phyloP scores from a whole-genome alignment of 2,797 vertebrate species.

The Ficedula albicollis region DNA sequence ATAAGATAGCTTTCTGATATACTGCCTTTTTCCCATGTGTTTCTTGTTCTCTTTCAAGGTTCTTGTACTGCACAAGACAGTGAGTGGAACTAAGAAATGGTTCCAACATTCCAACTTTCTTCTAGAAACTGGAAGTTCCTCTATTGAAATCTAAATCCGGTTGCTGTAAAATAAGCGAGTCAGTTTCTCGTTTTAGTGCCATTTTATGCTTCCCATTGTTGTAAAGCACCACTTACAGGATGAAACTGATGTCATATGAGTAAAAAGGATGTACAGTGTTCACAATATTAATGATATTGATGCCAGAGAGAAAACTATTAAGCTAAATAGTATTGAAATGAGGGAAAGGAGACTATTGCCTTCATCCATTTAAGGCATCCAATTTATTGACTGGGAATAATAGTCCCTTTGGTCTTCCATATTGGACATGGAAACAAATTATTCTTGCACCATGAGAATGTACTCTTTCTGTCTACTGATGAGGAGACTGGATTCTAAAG shows the following conservation, averaged over 20 bases:
- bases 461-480: background rate
- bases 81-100: background rate
- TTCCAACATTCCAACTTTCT: background rate
- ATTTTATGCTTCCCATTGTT: background rate
- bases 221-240: background rate
- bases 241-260: background rate
- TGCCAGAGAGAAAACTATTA: background rate
- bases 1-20: background rate
- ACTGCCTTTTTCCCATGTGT: background rate
- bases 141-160: background rate
- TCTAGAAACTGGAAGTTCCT: background rate
- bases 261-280: background rate
- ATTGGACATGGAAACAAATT: background rate
- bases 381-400: background rate
- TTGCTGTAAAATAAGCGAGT: background rate
- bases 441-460: background rate
- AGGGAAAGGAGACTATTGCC: background rate
- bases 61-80: background rate
- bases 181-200: background rate
- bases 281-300: background rate
- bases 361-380: background rate
- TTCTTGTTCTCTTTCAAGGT: background rate
- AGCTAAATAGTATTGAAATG: background rate
- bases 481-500: background rate
- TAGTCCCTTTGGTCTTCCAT: background rate